Evolutionary conservation across 2,888 invertebrate genomes (phyloP).

Genomic region (Dicycla oo): DNA sequence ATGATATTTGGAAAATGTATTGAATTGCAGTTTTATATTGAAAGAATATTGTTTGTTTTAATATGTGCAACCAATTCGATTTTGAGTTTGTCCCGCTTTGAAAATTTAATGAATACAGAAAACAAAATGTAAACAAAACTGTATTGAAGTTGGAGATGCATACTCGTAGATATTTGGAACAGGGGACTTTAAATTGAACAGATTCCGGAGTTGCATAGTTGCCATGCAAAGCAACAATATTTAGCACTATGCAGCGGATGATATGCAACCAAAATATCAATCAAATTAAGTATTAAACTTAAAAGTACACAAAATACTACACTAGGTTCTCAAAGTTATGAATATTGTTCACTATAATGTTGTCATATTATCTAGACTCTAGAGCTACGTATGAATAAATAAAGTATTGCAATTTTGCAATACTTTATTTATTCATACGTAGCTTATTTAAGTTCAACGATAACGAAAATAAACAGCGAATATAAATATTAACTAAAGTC

Average conservation of each 20-base stretch:
- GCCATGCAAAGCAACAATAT: conserved; percentile 1
- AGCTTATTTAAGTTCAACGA: neutral
- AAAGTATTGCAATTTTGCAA: neutral
- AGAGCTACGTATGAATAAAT: neutral
- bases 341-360: neutral
- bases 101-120: conserved; percentile 14
- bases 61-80: neutral
- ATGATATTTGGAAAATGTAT: conserved; percentile 24
- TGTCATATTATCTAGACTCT: neutral
- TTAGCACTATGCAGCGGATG: neutral
- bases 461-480: neutral
- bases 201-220: neutral
- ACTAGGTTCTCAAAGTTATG: neutral
- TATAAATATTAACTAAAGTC: conserved; percentile 38
- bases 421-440: no score
- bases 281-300: neutral
- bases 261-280: neutral
- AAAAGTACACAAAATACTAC: neutral
- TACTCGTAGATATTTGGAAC: conserved; percentile 2
- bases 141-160: neutral
- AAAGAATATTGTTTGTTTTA: neutral
- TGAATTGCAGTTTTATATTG: conserved; percentile 5
- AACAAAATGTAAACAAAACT: conserved; percentile 6
- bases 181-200: conserved; percentile 6
- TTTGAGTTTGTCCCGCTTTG: neutral